phyloP scores from a whole-genome alignment of 2,888 invertebrate genomes.

The Apotomis turbidana region DNA sequence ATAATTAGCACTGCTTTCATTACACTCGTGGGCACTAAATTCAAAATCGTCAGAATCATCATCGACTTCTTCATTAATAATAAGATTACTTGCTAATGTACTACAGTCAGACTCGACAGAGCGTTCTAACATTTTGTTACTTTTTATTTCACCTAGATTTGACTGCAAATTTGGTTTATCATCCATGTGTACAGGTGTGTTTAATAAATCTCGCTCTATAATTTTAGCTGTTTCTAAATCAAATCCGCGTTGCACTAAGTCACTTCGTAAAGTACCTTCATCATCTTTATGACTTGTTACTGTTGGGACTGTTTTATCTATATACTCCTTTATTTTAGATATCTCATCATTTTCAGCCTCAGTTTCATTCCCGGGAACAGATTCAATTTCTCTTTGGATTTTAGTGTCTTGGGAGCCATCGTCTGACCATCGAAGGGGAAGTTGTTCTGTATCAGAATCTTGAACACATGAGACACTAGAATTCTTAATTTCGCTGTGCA shows the following conservation, averaged over 20 bases:
- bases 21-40: constrained; percentile 64
- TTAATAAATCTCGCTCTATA: constrained; percentile 75
- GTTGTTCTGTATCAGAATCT: constrained; percentile 69
- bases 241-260: constrained; percentile 75
- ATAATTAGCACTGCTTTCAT: constrained; percentile 67
- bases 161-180: constrained; percentile 37
- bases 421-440: constrained; percentile 71
- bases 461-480: constrained; percentile 47
- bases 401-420: constrained; percentile 71
- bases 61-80: constrained; percentile 51
- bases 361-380: constrained; percentile 52
- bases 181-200: constrained; percentile 55
- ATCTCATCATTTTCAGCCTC: constrained; percentile 69
- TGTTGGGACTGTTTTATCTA: constrained; percentile 53
- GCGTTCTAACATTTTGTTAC: constrained; percentile 42
- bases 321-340: constrained; percentile 71
- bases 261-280: constrained; percentile 62
- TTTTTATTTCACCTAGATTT: constrained; percentile 43
- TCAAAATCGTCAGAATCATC: constrained; percentile 66
- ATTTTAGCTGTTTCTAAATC: constrained; percentile 76
- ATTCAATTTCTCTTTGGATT: constrained; percentile 47
- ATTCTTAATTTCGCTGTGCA: constrained; percentile 47
- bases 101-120: constrained; percentile 42
- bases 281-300: not conserved
- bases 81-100: constrained; percentile 51